These are phyloP conservation scores for Pammene aurita DNA, from an alignment of 2,888 invertebrate genomes.

Conservation along the genomic window DNA sequence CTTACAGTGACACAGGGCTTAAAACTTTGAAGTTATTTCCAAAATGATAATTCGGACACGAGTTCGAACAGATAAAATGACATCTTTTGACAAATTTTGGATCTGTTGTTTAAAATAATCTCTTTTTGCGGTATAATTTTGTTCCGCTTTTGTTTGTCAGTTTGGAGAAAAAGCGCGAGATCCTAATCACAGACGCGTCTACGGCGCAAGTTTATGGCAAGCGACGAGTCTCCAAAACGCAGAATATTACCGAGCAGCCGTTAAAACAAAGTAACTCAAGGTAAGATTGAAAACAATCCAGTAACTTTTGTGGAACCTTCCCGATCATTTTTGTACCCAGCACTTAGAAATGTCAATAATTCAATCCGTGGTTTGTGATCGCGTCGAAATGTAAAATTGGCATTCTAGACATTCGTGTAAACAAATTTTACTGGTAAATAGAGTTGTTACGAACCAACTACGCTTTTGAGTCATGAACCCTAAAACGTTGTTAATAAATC, in stretches of 20 bases:
- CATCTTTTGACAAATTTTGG: no score
- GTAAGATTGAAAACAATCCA: slow-evolving; percentile 48
- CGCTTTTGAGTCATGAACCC: slow-evolving; percentile 23
- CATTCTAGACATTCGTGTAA: neutral
- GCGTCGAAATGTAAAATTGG: no score
- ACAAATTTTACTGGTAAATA: slow-evolving; percentile 4
- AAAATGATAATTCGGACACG: no score
- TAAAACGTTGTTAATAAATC: slow-evolving; percentile 10
- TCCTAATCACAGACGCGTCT: slow-evolving; percentile 54
- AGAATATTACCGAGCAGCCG: slow-evolving; percentile 60
- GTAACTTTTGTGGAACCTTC: no score
- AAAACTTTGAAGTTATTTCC: no score
- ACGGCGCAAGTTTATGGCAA: slow-evolving; percentile 63
- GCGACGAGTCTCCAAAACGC: slow-evolving; percentile 66
- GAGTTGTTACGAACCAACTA: neutral
- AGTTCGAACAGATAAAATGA: no score
- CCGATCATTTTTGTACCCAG: no score
- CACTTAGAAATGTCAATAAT: no score
- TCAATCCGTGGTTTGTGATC: no score
- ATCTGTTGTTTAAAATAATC: no score
- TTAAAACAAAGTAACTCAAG: slow-evolving; percentile 55
- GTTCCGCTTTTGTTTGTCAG: slow-evolving; percentile 46
- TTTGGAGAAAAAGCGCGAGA: slow-evolving; percentile 61
- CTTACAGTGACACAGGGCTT: no score
- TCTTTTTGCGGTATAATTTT: neutral